Percentiles rank a stretch among this genome's conserved stretches.
phyloP scores from a whole-genome alignment of 2,797 vertebrate species.

The Epinephelus awoara region DNA sequence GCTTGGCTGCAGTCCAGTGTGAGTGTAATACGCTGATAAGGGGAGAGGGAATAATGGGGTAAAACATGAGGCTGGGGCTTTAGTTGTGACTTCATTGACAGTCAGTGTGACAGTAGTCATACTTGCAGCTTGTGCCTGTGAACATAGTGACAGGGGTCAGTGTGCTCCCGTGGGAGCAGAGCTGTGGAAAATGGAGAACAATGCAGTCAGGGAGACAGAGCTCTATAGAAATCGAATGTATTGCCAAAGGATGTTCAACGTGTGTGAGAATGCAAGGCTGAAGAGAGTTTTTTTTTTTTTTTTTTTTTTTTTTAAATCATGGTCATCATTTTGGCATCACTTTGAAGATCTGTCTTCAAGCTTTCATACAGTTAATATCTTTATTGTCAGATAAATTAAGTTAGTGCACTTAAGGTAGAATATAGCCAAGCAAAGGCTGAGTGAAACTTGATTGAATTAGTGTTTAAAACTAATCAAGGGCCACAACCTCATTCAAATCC shows the following conservation, averaged over 20 bases:
- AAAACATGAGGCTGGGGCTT: slow-evolving; percentile 30
- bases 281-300: slow-evolving; percentile 31
- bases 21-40: slow-evolving; percentile 64
- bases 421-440: not conserved
- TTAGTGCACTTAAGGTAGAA: not conserved
- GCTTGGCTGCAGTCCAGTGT: slow-evolving; percentile 64
- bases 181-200: slow-evolving; percentile 58
- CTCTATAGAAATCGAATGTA: slow-evolving; percentile 60
- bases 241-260: slow-evolving; percentile 67
- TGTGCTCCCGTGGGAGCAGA: slow-evolving; percentile 60
- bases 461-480: not conserved
- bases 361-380: not conserved
- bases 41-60: slow-evolving; percentile 72
- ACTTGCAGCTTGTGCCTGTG: slow-evolving; percentile 51
- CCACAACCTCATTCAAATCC: not conserved
- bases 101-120: slow-evolving; percentile 63
- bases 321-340: slow-evolving; percentile 3
- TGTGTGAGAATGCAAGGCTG: slow-evolving; percentile 63
- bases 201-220: slow-evolving; percentile 56
- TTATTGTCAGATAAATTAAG: not conserved
- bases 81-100: slow-evolving; percentile 73
- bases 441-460: not conserved
- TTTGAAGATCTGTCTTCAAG: slow-evolving; percentile 5
- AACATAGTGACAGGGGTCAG: slow-evolving; percentile 40
- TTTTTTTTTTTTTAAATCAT: slow-evolving; percentile 14